A percentile compares a stretch with the other conserved stretches of the same genome.
These are phyloP conservation scores for Micromussa lordhowensis DNA, from an alignment of 92 coral and sea anemone species.

Conservation along the genomic window DNA sequence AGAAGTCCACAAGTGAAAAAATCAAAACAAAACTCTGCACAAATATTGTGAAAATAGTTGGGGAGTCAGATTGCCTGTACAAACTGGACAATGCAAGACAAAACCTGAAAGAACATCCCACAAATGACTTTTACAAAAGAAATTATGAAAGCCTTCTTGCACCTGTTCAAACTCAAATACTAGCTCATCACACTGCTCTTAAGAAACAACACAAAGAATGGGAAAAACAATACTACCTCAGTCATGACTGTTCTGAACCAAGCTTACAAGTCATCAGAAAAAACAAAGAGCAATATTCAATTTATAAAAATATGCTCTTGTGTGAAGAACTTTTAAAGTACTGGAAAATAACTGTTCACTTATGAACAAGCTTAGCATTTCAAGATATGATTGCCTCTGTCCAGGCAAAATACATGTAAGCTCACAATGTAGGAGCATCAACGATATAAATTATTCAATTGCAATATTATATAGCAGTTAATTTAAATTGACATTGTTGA, in stretches of 20 bases:
- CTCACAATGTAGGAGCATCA: background rate
- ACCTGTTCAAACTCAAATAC: slow-evolving; percentile 30
- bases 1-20: background rate
- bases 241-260: slow-evolving; percentile 44
- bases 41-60: slow-evolving; percentile 37
- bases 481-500: too few relatives aligned
- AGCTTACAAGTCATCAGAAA: slow-evolving; percentile 18
- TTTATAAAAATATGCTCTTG: slow-evolving; percentile 37
- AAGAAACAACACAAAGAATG: slow-evolving; percentile 44
- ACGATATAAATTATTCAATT: background rate
- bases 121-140: slow-evolving; percentile 14
- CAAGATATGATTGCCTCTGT: too few relatives aligned
- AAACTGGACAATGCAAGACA: slow-evolving; percentile 32
- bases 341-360: slow-evolving; percentile 45
- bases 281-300: slow-evolving; percentile 30
- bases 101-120: slow-evolving; percentile 42
- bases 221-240: slow-evolving; percentile 43
- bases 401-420: too few relatives aligned
- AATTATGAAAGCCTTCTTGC: slow-evolving; percentile 24
- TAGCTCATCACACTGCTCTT: slow-evolving; percentile 40
- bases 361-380: background rate
- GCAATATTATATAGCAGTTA: too few relatives aligned
- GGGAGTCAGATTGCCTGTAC: slow-evolving; percentile 22
- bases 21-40: slow-evolving; percentile 36
- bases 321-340: slow-evolving; percentile 40